Base-by-base conservation (phyloP, 2,113 vertebrate genomes). In the Petromus typicus region DNA sequence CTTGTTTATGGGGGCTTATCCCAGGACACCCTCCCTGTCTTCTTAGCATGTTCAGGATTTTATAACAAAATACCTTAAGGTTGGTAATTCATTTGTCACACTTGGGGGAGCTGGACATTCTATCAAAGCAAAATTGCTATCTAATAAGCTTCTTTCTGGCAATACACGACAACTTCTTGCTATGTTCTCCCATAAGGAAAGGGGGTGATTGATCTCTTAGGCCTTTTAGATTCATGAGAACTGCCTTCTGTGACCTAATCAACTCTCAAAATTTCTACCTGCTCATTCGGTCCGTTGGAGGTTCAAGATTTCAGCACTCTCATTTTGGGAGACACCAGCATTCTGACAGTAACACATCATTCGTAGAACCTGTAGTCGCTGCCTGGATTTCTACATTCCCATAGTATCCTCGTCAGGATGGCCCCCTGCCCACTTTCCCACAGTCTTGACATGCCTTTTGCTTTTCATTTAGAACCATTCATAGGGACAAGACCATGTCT, bases 391-490 rank as follows among this genome's bases (percentile, higher is more conserved):
- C 48, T 45, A 1, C 7, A 34, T 22, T 25, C 8, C 17, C 22
- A 32, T 37, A 5, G 0, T 61, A 54, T 6, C 22, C 82, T 89
- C 20, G 18, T 4, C 48, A 34, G 34, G 59, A 30, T 11, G 14
- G 10, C 2, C 12, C 81, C 25, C 10, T 0, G 18, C 0, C 22
- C 17, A 59, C 32, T 14, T 34, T 13, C 37, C 2, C 0, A 48
- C 57, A 81, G 1, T 5, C 20, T 27, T 59, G 37, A 3, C 43
- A 51, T 3, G 7, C 2, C 13, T 80, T 17, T 27, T n/a, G 66
- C 20, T 76, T 80, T 66, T 78, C 57, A 12, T 48, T 78, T n/a
- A 27, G 34, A 48, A 85, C 27, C 30, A 43, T 88, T 71, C 4
- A 25, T 82, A 18, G 86, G 13, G 10, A 66, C 12, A 94, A 7